Evolutionary conservation across 2,797 vertebrate genomes (phyloP).

Genomic region (Smutsia gigantea): DNA sequence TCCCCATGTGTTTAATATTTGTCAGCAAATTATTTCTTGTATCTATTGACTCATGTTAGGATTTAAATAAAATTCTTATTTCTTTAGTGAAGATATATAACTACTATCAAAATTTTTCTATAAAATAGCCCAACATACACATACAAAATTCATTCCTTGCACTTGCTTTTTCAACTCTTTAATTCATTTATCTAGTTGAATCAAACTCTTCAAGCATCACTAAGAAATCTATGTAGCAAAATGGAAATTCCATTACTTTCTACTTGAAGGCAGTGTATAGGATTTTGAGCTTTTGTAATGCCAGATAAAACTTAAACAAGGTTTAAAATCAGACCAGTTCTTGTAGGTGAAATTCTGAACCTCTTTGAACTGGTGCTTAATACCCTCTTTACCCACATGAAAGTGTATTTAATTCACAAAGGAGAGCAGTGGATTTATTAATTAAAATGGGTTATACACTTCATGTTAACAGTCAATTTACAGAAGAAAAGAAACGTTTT

Average conservation of each 20-base stretch:
- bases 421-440: conserved; percentile 60
- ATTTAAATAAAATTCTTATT: conserved; percentile 23
- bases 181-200: conserved; percentile 63
- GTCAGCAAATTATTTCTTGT: conserved; percentile 17
- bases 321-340: conserved; percentile 61
- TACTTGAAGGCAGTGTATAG: conserved; percentile 58
- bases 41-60: neutral
- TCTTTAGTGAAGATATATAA: neutral
- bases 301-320: conserved; percentile 63
- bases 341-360: conserved; percentile 62
- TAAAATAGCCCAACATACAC: neutral
- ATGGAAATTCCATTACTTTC: conserved; percentile 65
- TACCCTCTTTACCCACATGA: conserved; percentile 11
- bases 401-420: conserved; percentile 65
- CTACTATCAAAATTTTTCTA: neutral
- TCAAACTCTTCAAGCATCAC: conserved; percentile 66
- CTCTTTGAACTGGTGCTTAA: conserved; percentile 60
- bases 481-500: conserved; percentile 56
- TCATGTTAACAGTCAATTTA: conserved; percentile 60
- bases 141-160: neutral
- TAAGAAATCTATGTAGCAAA: conserved; percentile 65
- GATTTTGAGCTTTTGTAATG: conserved; percentile 68
- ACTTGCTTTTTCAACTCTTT: conserved; percentile 42
- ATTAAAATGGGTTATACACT: conserved; percentile 70
- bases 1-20: neutral